Evolutionary conservation across 2,113 vertebrate species (phyloP).

Genomic region (Gymnocephalus cernua): DNA sequence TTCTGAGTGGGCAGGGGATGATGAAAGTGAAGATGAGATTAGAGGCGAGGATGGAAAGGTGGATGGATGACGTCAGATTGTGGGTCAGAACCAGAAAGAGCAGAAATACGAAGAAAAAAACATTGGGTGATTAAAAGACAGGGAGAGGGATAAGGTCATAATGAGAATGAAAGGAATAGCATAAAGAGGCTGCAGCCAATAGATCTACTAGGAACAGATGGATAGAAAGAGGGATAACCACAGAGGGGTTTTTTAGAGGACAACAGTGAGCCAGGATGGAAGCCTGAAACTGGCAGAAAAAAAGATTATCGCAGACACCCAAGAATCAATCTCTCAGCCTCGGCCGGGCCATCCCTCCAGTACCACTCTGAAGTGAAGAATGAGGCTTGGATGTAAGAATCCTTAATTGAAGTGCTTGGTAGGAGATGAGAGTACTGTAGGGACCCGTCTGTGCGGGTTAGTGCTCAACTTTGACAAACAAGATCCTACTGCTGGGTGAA

Average conservation of each 20-base stretch:
- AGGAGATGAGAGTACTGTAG: conserved; percentile 43
- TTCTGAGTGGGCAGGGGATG: conserved; percentile 58
- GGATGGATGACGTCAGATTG: conserved; percentile 52
- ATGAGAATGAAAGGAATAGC: conserved; percentile 45
- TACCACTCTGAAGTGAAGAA: conserved; percentile 61
- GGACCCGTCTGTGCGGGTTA: conserved; percentile 26
- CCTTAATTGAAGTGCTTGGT: conserved; percentile 55
- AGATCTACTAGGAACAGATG: conserved; percentile 32
- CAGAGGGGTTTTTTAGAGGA: conserved; percentile 29
- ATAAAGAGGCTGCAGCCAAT: conserved; percentile 30
- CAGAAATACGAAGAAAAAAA: conserved; percentile 55
- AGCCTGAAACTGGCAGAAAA: conserved; percentile 52
- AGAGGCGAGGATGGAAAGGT: conserved; percentile 63
- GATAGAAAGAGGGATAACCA: conserved; percentile 45
- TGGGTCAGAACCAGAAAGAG: conserved; percentile 56
- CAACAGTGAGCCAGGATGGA: conserved; percentile 31
- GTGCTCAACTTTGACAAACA: conserved; percentile 43
- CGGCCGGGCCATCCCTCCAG: conserved; percentile 31
- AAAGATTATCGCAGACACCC: conserved; percentile 39
- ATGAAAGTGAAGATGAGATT: conserved; percentile 68
- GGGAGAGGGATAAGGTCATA: conserved; percentile 53
- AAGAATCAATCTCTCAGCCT: conserved; percentile 58
- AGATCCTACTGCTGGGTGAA: conserved; percentile 32
- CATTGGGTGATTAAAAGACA: conserved; percentile 61
- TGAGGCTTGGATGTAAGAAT: conserved; percentile 50